Percentiles rank a stretch among this genome's conserved stretches.
phyloP scores from a whole-genome alignment of 2,113 vertebrate species.

The Blennius ocellaris region DNA sequence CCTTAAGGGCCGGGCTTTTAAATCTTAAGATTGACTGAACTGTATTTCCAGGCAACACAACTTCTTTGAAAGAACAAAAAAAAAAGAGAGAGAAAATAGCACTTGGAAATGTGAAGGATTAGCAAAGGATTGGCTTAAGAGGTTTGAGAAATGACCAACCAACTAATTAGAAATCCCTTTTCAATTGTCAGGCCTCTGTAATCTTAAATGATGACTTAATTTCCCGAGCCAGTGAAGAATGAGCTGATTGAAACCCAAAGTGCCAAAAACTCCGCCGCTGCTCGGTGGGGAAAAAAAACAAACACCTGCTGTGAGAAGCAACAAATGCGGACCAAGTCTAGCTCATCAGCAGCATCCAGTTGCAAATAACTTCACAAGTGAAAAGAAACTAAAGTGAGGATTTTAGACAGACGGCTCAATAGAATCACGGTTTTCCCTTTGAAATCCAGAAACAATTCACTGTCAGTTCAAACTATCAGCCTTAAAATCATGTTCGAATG shows the following conservation, averaged over 20 bases:
- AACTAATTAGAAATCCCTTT: slow-evolving; percentile 80
- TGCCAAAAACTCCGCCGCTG: slow-evolving; percentile 52
- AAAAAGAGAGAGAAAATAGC: slow-evolving; percentile 22
- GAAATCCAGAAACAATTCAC: background rate
- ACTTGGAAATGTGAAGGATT: slow-evolving; percentile 69
- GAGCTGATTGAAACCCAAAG: slow-evolving; percentile 63
- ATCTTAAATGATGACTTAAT: slow-evolving; percentile 78
- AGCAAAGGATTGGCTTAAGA: slow-evolving; percentile 71
- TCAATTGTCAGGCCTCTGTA: slow-evolving; percentile 75
- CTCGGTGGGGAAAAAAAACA: background rate
- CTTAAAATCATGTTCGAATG: background rate
- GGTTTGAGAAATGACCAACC: slow-evolving; percentile 70
- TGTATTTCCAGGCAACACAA: slow-evolving; percentile 1
- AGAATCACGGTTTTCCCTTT: background rate
- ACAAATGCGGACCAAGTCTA: slow-evolving; percentile 24
- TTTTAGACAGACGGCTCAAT: background rate
- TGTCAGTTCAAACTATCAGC: background rate
- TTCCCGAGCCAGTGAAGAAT: slow-evolving; percentile 63
- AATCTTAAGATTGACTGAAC: slow-evolving; percentile 1
- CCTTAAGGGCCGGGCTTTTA: background rate
- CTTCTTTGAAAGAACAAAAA: slow-evolving; percentile 32
- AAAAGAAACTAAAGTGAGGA: background rate
- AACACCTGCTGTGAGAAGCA: slow-evolving; percentile 19
- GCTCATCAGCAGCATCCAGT: slow-evolving; percentile 27
- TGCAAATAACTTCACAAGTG: slow-evolving; percentile 8